Evolutionary conservation across 2,113 vertebrate genomes (phyloP), one percentile per base, ranked within the genome.

Genomic region (Dascyllus trimaculatus): DNA sequence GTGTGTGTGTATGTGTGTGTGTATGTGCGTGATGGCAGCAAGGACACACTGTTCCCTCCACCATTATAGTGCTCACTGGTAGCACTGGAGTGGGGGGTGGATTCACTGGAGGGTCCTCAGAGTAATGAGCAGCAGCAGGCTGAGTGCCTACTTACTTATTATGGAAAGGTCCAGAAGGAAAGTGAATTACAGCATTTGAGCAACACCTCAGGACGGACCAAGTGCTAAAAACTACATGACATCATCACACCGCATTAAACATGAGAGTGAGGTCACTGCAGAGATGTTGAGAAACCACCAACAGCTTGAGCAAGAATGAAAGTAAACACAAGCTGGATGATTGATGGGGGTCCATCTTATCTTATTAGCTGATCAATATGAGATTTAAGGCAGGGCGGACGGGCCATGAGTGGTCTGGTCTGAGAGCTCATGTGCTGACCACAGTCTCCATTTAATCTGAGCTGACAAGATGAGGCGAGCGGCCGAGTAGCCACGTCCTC

Each of bases 81-180:
- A 25, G 43, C 71, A 85, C 65, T 78, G 79, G 79, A 83, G 91
- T 63, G 75, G 69, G 78, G 68, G 78, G 63, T 60, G 70, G 63
- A 66, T 57, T 72, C 56, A 71, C 84, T 86, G 82, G 84, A 93
- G 89, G 81, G 89, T 89, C 90, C 89, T 91, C 61, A 25, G 77
- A 86, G 84, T 91, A 91, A 93, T 88, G 73, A 93, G 87, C 2
- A 71, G 79, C 81, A 80, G 71, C 40, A 60, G 85, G 59, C 61
- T 81, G 88, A 91, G 88, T 79, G 84, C 69, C 82, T 78, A 74
- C 87, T 88, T 89, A 87, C 80, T 89, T 88, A 92, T 85, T 72
- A 83, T 63, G 54, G 75, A 80, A 86, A 85, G 85, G 81, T 90
- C 78, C 72, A 40, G 82, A 72, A 35, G 74, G 59, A 71, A 76